phyloP scores from a whole-genome alignment of 2,113 vertebrate genomes.

The Apteryx mantelli region DNA sequence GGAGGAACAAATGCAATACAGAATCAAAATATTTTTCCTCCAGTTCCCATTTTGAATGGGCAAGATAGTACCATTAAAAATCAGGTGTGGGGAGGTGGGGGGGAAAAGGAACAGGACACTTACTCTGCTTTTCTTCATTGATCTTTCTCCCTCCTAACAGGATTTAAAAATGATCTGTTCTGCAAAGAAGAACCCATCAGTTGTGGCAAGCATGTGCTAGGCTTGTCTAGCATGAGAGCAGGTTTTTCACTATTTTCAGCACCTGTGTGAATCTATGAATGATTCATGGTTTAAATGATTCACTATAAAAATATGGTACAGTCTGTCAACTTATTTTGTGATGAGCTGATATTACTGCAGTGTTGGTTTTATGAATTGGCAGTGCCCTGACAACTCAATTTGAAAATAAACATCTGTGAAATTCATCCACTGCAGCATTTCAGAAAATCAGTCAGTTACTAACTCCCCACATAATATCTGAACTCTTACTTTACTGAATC shows the following conservation, averaged over 20 bases:
- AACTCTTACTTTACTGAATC: background rate
- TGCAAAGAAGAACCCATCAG: background rate
- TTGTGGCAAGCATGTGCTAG: background rate
- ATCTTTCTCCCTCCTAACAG: background rate
- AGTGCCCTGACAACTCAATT: slow-evolving; percentile 58
- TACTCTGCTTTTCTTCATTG: background rate
- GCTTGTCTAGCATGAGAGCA: slow-evolving; percentile 30
- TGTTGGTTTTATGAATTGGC: slow-evolving; percentile 58
- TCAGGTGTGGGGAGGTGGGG: background rate
- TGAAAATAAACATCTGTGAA: slow-evolving; percentile 55
- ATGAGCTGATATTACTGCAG: slow-evolving; percentile 41
- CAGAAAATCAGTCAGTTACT: slow-evolving; percentile 22
- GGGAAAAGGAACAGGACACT: background rate
- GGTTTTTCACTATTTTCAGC: slow-evolving; percentile 49
- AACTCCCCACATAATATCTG: background rate
- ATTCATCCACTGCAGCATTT: slow-evolving; percentile 24
- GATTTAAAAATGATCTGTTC: slow-evolving; percentile 22
- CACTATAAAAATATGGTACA: slow-evolving; percentile 50
- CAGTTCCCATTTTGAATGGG: background rate
- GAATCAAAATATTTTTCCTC: background rate
- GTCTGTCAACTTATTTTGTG: slow-evolving; percentile 54
- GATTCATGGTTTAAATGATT: slow-evolving; percentile 67
- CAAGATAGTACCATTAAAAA: background rate
- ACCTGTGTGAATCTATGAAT: slow-evolving; percentile 59
- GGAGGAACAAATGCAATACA: background rate